phyloP scores from a whole-genome alignment of 53 echinoderm and acorn worm genomes.

The Astropecten irregularis region DNA sequence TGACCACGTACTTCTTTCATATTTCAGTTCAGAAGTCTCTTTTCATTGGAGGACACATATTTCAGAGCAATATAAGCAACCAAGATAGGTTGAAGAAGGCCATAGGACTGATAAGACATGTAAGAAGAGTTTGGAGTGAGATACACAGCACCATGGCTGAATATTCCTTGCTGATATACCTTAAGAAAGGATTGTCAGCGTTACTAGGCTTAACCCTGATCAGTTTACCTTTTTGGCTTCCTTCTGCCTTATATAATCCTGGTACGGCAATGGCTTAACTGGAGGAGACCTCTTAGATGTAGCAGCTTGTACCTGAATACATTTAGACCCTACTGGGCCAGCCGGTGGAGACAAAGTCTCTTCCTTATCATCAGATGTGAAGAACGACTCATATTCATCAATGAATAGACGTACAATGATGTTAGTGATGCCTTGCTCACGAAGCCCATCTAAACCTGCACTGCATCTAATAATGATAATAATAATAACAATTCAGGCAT shows the following conservation, averaged over 20 bases:
- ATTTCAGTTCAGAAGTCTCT: too few relatives aligned
- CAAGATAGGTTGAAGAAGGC: too few relatives aligned
- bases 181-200: too few relatives aligned
- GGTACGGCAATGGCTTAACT: slow-evolving; percentile 65
- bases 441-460: slow-evolving; percentile 81
- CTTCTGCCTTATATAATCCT: slow-evolving; percentile 63
- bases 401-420: slow-evolving; percentile 79
- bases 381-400: slow-evolving; percentile 77
- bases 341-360: background rate
- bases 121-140: too few relatives aligned
- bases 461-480: slow-evolving; percentile 74
- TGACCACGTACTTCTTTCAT: too few relatives aligned
- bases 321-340: slow-evolving; percentile 51
- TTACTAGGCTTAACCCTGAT: too few relatives aligned
- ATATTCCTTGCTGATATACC: too few relatives aligned
- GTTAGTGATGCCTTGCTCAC: slow-evolving; percentile 93
- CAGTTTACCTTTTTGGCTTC: slow-evolving; percentile 46
- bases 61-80: too few relatives aligned
- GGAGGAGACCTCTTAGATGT: slow-evolving; percentile 79
- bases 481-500: background rate
- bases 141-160: too few relatives aligned
- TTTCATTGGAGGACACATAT: too few relatives aligned
- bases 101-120: too few relatives aligned
- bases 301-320: slow-evolving; percentile 81
- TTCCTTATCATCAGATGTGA: slow-evolving; percentile 42